phyloP scores from a whole-genome alignment of 1,140 invertebrate genomes.

The Sycobia sp. region DNA sequence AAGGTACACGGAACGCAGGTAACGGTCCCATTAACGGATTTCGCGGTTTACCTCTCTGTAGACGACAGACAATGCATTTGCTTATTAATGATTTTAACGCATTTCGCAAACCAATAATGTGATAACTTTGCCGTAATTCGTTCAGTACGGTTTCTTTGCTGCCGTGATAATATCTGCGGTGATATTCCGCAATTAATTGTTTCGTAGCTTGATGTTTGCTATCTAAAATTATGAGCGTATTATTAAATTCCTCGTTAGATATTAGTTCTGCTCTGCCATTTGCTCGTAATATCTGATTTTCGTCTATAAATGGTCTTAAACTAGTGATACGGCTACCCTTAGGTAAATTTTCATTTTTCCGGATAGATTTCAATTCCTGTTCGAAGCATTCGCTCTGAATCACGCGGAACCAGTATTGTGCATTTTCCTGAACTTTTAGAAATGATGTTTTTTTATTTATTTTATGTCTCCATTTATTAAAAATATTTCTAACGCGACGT shows the following conservation, averaged over 20 bases:
- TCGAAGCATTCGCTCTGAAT: background rate
- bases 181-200: conserved; percentile 33
- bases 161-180: conserved; percentile 27
- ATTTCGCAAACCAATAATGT: conserved; percentile 31
- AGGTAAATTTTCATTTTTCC: background rate
- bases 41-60: too few species aligned
- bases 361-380: background rate
- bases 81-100: background rate
- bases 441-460: background rate
- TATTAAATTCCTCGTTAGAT: background rate
- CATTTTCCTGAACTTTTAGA: background rate
- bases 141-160: conserved; percentile 38
- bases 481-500: background rate
- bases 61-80: conserved; percentile 14
- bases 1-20: conserved; percentile 12
- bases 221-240: background rate
- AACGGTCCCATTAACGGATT: conserved; percentile 20
- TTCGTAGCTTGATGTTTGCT: background rate
- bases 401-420: background rate
- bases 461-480: background rate
- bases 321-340: background rate
- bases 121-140: conserved; percentile 38
- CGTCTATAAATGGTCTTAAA: background rate
- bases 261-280: background rate
- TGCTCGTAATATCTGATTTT: background rate